Percentiles rank a stretch among this genome's conserved stretches.
These are phyloP conservation scores for Operophtera brumata DNA, from an alignment of 2,888 invertebrate species.

Conservation along the genomic window DNA sequence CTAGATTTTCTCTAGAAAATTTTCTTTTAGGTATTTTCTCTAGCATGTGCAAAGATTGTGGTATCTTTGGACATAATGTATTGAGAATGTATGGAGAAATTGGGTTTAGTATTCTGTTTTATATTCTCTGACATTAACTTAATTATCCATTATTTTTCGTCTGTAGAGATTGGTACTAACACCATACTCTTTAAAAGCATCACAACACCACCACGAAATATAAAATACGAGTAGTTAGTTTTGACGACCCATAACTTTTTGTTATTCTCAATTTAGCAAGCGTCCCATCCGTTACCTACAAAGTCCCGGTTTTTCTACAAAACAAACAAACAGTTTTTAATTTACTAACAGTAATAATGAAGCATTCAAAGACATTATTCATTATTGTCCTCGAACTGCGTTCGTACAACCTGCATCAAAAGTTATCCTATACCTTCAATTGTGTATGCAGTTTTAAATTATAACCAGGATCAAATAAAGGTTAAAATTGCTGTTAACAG, in stretches of 20 bases:
- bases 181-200: too few relatives aligned
- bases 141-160: too few relatives aligned
- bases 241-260: conserved; percentile 1
- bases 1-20: too few relatives aligned
- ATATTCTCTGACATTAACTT: too few relatives aligned
- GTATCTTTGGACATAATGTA: too few relatives aligned
- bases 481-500: conserved; percentile 7
- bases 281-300: conserved; percentile 29
- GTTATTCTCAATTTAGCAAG: conserved; percentile 22
- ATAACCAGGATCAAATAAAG: not conserved
- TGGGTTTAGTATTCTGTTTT: too few relatives aligned
- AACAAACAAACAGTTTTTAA: conserved; percentile 17
- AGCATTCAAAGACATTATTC: conserved; percentile 20
- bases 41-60: too few relatives aligned
- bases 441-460: not conserved
- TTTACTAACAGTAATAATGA: conserved; percentile 31
- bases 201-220: too few relatives aligned
- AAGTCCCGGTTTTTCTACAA: conserved; percentile 24
- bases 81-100: too few relatives aligned
- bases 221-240: not conserved
- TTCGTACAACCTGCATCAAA: conserved; percentile 14
- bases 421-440: not conserved
- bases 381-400: conserved; percentile 23
- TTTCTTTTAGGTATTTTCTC: too few relatives aligned
- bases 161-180: too few relatives aligned